Conservation (phyloP, 2,888 invertebrate genomes). For the Saturnia japonica region DNA sequence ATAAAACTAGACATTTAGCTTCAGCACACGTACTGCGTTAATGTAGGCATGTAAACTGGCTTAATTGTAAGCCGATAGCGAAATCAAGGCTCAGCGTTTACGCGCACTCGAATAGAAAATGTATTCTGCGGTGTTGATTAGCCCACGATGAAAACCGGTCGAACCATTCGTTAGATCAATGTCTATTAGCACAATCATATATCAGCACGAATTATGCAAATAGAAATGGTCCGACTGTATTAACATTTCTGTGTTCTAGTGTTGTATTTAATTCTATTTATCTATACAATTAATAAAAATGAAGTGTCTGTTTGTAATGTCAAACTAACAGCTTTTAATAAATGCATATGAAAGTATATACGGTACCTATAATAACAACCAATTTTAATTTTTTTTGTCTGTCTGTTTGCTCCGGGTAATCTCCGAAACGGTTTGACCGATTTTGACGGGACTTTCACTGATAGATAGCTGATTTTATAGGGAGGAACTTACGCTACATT, state of each 20-base stretch:
- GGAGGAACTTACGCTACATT: too few relatives aligned
- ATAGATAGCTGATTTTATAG: too few relatives aligned
- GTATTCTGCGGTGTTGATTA: slow-evolving; percentile 21
- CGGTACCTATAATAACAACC: too few relatives aligned
- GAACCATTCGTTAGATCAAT: slow-evolving; percentile 26
- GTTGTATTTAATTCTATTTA: slow-evolving; percentile 7
- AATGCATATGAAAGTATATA: too few relatives aligned
- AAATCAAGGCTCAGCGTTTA: slow-evolving; percentile 12
- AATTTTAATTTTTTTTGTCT: too few relatives aligned
- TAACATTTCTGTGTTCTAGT: slow-evolving; percentile 11
- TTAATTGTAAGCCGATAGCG: slow-evolving; percentile 16
- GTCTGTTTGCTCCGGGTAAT: too few relatives aligned
- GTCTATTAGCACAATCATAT: slow-evolving; percentile 25
- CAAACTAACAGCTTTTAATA: too few relatives aligned
- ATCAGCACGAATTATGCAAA: slow-evolving; percentile 34
- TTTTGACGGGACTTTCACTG: too few relatives aligned
- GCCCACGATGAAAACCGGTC: slow-evolving; percentile 20
- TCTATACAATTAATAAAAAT: too few relatives aligned
- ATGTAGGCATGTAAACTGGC: slow-evolving; percentile 15
- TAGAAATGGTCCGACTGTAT: slow-evolving; percentile 18
- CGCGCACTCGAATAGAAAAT: slow-evolving; percentile 18
- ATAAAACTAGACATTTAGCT: slow-evolving; percentile 13
- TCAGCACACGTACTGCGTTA: slow-evolving; percentile 7
- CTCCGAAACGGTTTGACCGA: too few relatives aligned
- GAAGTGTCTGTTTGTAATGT: too few relatives aligned